Conservation (phyloP, 2,797 vertebrate genomes). For the Sebastes iracundus region DNA sequence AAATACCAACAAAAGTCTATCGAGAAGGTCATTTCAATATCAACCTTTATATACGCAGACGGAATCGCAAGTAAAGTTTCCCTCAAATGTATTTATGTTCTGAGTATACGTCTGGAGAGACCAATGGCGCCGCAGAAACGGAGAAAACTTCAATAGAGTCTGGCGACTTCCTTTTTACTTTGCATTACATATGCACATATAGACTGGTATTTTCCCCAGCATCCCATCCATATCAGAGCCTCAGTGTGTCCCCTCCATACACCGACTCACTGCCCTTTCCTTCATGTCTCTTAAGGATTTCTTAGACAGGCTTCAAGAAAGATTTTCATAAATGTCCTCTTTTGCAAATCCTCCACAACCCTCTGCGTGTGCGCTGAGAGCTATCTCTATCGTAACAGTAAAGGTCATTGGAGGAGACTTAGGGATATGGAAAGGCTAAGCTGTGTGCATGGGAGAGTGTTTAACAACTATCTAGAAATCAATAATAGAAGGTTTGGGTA, state of each 20-base stretch:
- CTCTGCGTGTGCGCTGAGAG: conserved; percentile 54
- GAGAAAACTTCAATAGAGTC: conserved; percentile 58
- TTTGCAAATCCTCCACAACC: conserved; percentile 76
- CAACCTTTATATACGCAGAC: conserved; percentile 21
- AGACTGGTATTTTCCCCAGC: conserved; percentile 72
- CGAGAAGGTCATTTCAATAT: conserved; percentile 57
- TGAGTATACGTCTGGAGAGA: conserved; percentile 41
- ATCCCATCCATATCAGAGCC: conserved; percentile 72
- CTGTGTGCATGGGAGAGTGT: conserved; percentile 65
- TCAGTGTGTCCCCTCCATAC: conserved; percentile 65
- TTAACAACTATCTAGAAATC: conserved; percentile 73
- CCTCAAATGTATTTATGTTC: conserved; percentile 52
- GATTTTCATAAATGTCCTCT: conserved; percentile 80
- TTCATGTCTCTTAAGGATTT: conserved; percentile 79
- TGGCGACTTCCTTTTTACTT: conserved; percentile 59
- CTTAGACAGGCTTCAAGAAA: conserved; percentile 72
- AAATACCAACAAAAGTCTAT: conserved; percentile 19
- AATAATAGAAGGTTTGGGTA: conserved; percentile 71
- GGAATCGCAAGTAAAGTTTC: conserved; percentile 44
- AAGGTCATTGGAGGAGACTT: conserved; percentile 78
- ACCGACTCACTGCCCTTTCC: conserved; percentile 74
- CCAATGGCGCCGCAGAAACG: conserved; percentile 37
- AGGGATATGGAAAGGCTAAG: conserved; percentile 73
- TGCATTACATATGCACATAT: conserved; percentile 81
- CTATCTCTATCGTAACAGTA: conserved; percentile 75